Percentiles rank a stretch among this genome's conserved stretches.
Conservation (phyloP, 2,113 vertebrate genomes). For the Papio anubis region DNA sequence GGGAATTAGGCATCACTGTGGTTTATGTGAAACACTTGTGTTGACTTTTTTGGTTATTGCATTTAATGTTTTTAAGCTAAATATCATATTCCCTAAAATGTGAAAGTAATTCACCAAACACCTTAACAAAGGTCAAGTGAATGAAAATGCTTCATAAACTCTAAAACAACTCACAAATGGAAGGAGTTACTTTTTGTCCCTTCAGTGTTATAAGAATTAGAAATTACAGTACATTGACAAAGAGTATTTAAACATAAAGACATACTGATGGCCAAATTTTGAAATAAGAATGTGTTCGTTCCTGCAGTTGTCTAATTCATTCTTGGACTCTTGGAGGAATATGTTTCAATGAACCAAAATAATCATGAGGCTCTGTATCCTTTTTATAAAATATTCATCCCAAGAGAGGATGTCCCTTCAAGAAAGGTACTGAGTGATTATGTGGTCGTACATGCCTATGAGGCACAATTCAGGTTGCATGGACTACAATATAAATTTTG, state of each 20-base stretch:
- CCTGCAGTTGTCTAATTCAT: background rate
- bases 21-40: background rate
- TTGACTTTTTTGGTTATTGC: constrained; percentile 4
- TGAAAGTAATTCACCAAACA: background rate
- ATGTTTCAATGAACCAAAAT: background rate
- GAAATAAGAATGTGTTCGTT: background rate
- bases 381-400: background rate
- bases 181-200: background rate
- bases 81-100: background rate
- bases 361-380: background rate
- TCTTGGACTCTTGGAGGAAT: constrained; percentile 9
- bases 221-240: background rate
- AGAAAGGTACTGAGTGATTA: background rate
- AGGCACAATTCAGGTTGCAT: background rate
- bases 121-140: background rate
- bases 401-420: background rate
- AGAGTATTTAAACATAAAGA: background rate
- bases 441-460: background rate
- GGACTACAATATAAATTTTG: background rate
- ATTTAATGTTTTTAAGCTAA: constrained; percentile 32
- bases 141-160: constrained; percentile 4
- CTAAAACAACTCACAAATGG: background rate
- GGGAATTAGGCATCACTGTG: background rate
- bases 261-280: background rate
- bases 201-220: background rate